Base-by-base conservation (phyloP, 2,888 invertebrate genomes). In the Cephus rjabovi region DNA sequence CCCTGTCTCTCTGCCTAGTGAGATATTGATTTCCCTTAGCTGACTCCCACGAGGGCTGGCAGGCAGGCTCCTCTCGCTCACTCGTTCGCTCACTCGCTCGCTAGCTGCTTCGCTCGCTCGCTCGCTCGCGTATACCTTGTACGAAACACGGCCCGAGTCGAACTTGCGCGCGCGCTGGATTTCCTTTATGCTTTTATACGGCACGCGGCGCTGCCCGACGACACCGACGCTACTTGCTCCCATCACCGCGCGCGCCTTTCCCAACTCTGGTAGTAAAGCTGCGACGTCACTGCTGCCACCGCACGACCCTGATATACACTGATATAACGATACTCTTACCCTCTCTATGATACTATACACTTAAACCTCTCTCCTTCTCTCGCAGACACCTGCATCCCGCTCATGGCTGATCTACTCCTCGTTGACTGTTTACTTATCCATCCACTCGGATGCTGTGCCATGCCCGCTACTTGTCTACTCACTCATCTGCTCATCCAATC, bases 11-110 rank as follows among this genome's bases (percentile, higher is more conserved):
- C 87, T 86, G 87, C 89, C 90, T 87, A 88, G 90, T 90, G 90
- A 90, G 90, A 90, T 90, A 90, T 90, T 90, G 90, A 90, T 90
- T 90, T 90, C 90, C 90, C 90, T 90, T 90, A 90, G 90, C 90
- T 89, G 88, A 89, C 90, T 90, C 89, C 90, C 90, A 90, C 90
- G 90, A 90, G 90, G 89, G 88, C 85, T 88, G 82, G 82, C 79
- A 73, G 77, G 79, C 80, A 76, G 83, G 83, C 56, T 73, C 69
- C 73, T 77, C 70, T 73, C 78, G 74, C 73, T 75, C 69, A 69
- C 15, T 33, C 77, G 77, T 73, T 75, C 76, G 76, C 75, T 56
- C 74, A 12, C 69, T 34, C 68, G 56, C 56, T 34, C 34, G 34
- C 34, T 34, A 11, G 34, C 9, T 34, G 34, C 34, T 34, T 30